A percentile compares a stretch with the other conserved stretches of the same genome.
Conservation (phyloP, 1,140 invertebrate species). For the Octopus bimaculoides region DNA sequence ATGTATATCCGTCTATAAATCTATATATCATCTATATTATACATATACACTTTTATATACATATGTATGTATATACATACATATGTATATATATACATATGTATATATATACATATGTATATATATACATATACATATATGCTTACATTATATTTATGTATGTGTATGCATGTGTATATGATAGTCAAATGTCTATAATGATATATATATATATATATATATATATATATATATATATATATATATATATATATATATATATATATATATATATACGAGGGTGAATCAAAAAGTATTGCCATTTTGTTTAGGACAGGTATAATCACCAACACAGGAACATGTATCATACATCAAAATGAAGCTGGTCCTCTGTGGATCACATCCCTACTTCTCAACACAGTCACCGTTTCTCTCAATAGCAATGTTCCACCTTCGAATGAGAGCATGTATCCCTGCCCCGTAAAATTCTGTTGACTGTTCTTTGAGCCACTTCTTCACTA, state of each 20-base stretch:
- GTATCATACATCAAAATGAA: no score
- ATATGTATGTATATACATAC: not conserved
- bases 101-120: not conserved
- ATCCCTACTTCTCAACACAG: no score
- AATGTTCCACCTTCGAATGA: no score
- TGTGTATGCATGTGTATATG: not conserved
- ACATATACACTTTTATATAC: not conserved
- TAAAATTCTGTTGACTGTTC: no score
- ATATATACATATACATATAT: not conserved
- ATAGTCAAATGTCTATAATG: not conserved
- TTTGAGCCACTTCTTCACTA: no score
- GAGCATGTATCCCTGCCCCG: no score
- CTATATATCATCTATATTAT: not conserved
- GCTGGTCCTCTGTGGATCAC: no score
- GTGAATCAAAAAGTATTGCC: no score
- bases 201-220: not conserved
- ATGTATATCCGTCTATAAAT: not conserved
- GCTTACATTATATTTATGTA: not conserved
- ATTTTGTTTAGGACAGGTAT: no score
- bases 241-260: not conserved
- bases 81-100: not conserved
- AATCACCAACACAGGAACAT: no score
- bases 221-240: not conserved
- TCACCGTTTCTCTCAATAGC: no score
- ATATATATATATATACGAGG: not conserved